These are phyloP conservation scores for Tribolium madens DNA, from an alignment of 1,140 invertebrate species.

Conservation along the genomic window DNA sequence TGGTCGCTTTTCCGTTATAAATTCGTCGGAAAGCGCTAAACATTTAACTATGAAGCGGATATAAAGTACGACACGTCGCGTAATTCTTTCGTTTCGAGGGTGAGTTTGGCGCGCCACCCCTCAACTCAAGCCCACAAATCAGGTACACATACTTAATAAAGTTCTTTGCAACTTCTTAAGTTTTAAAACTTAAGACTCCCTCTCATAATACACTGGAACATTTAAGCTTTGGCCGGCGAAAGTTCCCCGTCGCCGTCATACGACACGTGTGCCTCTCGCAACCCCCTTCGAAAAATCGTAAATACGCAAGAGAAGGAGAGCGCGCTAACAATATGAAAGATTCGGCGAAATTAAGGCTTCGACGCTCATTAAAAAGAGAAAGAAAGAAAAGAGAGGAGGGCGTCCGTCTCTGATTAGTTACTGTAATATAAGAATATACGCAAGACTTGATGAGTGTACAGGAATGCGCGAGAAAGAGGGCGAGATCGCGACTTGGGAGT, in stretches of 20 bases:
- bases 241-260: conserved; percentile 3
- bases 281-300: conserved; percentile 1
- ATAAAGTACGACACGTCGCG: conserved; percentile 13
- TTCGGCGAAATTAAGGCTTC: conserved; percentile 49
- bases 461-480: conserved; percentile 41
- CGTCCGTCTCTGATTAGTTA: conserved; percentile 56
- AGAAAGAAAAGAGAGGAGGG: conserved; percentile 39
- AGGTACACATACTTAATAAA: conserved; percentile 48
- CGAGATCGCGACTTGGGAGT: conserved; percentile 7
- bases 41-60: conserved; percentile 28
- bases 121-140: conserved; percentile 31
- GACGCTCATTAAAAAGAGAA: conserved; percentile 54
- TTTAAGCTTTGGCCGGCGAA: conserved; percentile 40
- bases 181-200: conserved; percentile 44
- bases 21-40: conserved; percentile 9
- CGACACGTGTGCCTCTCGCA: conserved; percentile 25
- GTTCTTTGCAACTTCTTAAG: conserved; percentile 47
- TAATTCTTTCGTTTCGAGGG: conserved; percentile 20
- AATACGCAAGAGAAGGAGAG: conserved; percentile 25
- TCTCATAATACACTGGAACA: conserved; percentile 41
- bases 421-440: conserved; percentile 57
- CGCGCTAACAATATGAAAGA: conserved; percentile 48
- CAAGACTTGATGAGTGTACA: conserved; percentile 56
- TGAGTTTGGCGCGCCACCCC: neutral
- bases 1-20: neutral